Base-by-base conservation (phyloP, 2,888 invertebrate species). In the Entomobrya multifasciata region DNA sequence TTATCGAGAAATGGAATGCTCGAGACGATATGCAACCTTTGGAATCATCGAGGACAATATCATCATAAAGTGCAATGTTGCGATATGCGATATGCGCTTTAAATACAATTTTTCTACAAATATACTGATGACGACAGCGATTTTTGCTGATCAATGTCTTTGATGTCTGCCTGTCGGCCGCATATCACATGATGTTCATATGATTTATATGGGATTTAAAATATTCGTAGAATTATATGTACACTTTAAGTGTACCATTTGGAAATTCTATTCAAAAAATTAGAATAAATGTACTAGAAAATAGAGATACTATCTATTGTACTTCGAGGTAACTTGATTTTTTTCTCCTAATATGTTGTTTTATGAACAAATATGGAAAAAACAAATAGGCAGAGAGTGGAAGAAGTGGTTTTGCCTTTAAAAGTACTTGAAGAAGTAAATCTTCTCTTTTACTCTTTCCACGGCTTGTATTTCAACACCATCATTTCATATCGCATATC, bases 41-140 rank as follows among this genome's bases (percentile, higher is more conserved):
- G 85, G 85, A 85, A 85, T 52, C 62, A 41, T 78, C 85, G 85
- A 85, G 85, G 85, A 44, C 85, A 76, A 67, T 67, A 67, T 67
- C 22, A 44, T 67, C 44, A 78, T 44, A 44, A 78, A 80, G 62
- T 80, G 80, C 80, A 80, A 8, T 22, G 15, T 62, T 78, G n/a
- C 52, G 20, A 22, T 30, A n/a, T 10, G n/a, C 52, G 2, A 52
- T 41, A 3, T 60, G n/a, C 8, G 36, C 13, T 30, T 65, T 25
- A n/a, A n/a, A n/a, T n/a, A 17, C 30, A 4, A 41, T 60, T 57
- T n/a, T 22, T 76, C 36, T 44, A 25, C 25, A 8, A 44, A 77
- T 77, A 52, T 52, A 57, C 25, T 17, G 57, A 30, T 62, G n/a
- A 8, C 15, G 52, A 65, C 30, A 27, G 25, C 47, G 47, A 49